Evolutionary conservation across 2,113 vertebrate species (phyloP).

Genomic region (Vidua chalybeata): DNA sequence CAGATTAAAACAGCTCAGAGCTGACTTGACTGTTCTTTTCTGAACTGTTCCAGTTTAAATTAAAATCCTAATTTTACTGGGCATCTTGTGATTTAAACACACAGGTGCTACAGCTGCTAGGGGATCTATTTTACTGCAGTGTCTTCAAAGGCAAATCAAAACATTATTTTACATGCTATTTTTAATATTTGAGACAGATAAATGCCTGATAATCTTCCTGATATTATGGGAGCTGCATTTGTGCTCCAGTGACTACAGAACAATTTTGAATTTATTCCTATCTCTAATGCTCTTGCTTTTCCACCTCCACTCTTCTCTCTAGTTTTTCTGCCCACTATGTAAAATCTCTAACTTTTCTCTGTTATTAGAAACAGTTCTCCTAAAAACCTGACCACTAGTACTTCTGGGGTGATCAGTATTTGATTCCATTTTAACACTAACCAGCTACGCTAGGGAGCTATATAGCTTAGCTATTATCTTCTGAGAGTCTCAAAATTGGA

Average conservation of each 20-base stretch:
- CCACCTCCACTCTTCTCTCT: not conserved
- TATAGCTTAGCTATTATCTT: not conserved
- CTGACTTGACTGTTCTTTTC: not conserved
- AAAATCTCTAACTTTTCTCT: not conserved
- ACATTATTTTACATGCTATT: slow-evolving; percentile 28
- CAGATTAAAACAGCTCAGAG: slow-evolving; percentile 10
- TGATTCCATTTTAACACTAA: slow-evolving; percentile 5
- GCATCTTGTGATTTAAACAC: slow-evolving; percentile 28
- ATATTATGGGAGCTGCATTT: not conserved
- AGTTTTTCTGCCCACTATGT: not conserved
- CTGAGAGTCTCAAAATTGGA: not conserved
- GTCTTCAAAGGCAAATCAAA: slow-evolving; percentile 27
- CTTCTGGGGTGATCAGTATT: not conserved
- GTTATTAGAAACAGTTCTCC: not conserved
- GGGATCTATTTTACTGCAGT: not conserved
- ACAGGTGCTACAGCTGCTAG: not conserved
- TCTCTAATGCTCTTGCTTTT: not conserved
- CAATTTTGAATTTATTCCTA: not conserved
- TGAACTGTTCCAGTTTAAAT: not conserved
- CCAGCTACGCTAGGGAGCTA: not conserved
- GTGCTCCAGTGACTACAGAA: not conserved
- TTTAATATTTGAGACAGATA: slow-evolving; percentile 40
- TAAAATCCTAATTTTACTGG: slow-evolving; percentile 1
- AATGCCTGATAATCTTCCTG: slow-evolving; percentile 46
- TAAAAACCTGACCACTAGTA: slow-evolving; percentile 11